These are phyloP conservation scores for Oncorhynchus masou DNA, from an alignment of 2,113 vertebrate species.

Conservation along the genomic window DNA sequence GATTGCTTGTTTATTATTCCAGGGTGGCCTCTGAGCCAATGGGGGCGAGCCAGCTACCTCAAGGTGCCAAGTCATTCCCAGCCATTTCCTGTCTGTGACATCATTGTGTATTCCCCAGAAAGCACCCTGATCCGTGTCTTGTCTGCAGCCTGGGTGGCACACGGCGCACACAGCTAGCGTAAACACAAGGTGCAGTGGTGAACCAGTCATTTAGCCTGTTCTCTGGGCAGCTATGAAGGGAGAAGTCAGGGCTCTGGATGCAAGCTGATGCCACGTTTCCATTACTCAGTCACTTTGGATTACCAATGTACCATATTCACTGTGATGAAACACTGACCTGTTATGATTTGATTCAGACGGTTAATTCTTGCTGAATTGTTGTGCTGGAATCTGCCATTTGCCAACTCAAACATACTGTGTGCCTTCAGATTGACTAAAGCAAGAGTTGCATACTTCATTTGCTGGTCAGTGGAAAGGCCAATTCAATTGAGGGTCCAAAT, in stretches of 20 bases:
- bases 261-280: slow-evolving; percentile 54
- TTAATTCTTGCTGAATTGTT: background rate
- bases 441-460: too few relatives aligned
- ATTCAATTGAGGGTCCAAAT: slow-evolving; percentile 23
- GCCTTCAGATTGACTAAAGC: background rate
- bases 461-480: too few relatives aligned
- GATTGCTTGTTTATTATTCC: slow-evolving; percentile 99
- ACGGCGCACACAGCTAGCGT: slow-evolving; percentile 76
- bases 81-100: slow-evolving; percentile 93
- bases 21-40: slow-evolving; percentile 87
- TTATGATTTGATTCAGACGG: slow-evolving; percentile 8
- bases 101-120: slow-evolving; percentile 87
- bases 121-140: slow-evolving; percentile 88
- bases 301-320: slow-evolving; percentile 21
- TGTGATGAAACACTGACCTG: slow-evolving; percentile 44
- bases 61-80: slow-evolving; percentile 87
- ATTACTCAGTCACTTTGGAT: slow-evolving; percentile 23
- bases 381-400: slow-evolving; percentile 43
- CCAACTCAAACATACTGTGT: slow-evolving; percentile 35
- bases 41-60: slow-evolving; percentile 81
- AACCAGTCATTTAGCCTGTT: slow-evolving; percentile 75
- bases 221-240: slow-evolving; percentile 79
- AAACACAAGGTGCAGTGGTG: slow-evolving; percentile 83
- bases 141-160: slow-evolving; percentile 95
- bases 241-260: slow-evolving; percentile 66